Percentiles rank a stretch among this genome's conserved stretches.
Evolutionary conservation across 2,888 invertebrate species (phyloP).

Genomic region (Melieria omissa): DNA sequence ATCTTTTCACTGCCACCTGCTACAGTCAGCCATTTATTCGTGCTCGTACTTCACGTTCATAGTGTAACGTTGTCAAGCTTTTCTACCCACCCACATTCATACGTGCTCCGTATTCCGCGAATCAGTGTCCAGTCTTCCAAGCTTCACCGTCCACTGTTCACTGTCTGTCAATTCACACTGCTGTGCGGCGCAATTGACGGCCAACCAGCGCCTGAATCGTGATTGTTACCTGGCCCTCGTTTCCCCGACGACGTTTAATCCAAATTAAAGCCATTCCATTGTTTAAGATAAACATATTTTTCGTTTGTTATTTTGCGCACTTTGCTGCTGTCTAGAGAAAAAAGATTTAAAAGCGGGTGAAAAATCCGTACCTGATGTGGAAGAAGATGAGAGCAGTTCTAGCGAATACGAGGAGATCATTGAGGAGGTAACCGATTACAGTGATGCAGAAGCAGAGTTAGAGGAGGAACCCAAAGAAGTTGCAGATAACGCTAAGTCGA

Average conservation of each 20-base stretch:
- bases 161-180: background rate
- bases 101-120: background rate
- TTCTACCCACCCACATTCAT: too few species aligned
- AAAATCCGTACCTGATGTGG: constrained; percentile 47
- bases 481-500: constrained; percentile 11
- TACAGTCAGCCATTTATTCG: too few species aligned
- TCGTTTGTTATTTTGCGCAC: too few species aligned
- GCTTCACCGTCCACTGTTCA: background rate
- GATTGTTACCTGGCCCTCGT: background rate
- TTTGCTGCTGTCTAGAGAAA: constrained; percentile 50
- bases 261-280: too few species aligned
- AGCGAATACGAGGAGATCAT: constrained; percentile 65
- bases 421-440: constrained; percentile 64
- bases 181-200: background rate
- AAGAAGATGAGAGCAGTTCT: constrained; percentile 54
- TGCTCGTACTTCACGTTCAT: too few species aligned
- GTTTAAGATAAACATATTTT: too few species aligned
- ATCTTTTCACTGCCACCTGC: too few species aligned
- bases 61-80: too few species aligned
- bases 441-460: constrained; percentile 50
- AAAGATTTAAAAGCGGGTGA: constrained; percentile 67
- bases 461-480: constrained; percentile 40
- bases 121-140: background rate
- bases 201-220: constrained; percentile 7
- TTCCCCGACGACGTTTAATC: too few species aligned